Evolutionary conservation across 1,140 invertebrate genomes (phyloP).

Genomic region (Drosophila lini): DNA sequence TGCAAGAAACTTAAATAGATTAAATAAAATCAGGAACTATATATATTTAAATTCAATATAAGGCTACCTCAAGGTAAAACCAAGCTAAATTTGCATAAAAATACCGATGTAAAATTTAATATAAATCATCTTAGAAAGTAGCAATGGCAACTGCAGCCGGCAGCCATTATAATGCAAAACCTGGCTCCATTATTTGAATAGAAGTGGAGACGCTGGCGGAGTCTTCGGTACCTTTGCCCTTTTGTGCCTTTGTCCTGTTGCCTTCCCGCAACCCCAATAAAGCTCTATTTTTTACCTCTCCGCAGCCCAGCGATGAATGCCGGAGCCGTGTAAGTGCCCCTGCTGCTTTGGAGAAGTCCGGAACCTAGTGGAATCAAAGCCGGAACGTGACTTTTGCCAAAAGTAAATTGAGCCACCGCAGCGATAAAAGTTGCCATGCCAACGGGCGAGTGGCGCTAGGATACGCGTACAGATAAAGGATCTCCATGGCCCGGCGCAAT

Average conservation of each 20-base stretch:
- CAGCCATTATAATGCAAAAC: conserved; percentile 42
- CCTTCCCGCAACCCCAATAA: conserved; percentile 26
- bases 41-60: conserved; percentile 1
- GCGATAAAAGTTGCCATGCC: conserved; percentile 73
- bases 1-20: neutral
- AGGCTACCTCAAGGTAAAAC: neutral
- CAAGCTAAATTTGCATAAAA: conserved; percentile 1
- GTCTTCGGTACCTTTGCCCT: conserved; percentile 12
- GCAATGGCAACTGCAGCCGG: conserved; percentile 19
- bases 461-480: conserved; percentile 66
- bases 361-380: conserved; percentile 61
- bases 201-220: conserved; percentile 18
- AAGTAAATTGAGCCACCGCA: conserved; percentile 69
- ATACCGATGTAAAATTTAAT: conserved; percentile 17
- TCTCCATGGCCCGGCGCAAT: conserved; percentile 38
- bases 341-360: conserved; percentile 5
- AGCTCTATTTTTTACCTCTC: conserved; percentile 20
- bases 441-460: conserved; percentile 58
- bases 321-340: conserved; percentile 48
- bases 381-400: conserved; percentile 73
- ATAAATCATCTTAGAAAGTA: conserved; percentile 36
- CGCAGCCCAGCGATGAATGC: conserved; percentile 53
- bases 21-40: neutral
- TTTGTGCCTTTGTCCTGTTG: conserved; percentile 32
- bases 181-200: conserved; percentile 40